A percentile compares a stretch with the other conserved stretches of the same genome.
Conservation (phyloP, 2,113 vertebrate genomes). For the Sarotherodon lohbergeri region DNA sequence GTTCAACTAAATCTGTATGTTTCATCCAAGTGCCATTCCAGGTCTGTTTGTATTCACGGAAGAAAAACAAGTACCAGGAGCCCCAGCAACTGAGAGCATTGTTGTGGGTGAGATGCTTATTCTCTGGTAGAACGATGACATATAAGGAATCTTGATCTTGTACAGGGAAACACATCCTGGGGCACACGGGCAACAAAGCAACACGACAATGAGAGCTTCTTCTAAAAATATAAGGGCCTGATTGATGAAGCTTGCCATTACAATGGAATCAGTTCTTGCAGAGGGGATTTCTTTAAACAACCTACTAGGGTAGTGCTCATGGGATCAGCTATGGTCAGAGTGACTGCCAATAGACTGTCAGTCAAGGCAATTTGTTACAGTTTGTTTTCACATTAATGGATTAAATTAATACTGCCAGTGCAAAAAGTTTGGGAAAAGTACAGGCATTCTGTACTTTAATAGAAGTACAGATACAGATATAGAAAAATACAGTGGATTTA, state of each 20-base stretch:
- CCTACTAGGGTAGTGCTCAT: background rate
- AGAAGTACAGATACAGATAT: background rate
- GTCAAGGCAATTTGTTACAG: background rate
- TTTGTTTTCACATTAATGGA: background rate
- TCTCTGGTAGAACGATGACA: constrained; percentile 40
- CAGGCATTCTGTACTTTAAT: background rate
- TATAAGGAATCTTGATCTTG: constrained; percentile 53
- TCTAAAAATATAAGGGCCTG: constrained; percentile 58
- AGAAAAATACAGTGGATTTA: background rate
- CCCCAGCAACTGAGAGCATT: constrained; percentile 1
- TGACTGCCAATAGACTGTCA: background rate
- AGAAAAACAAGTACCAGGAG: constrained; percentile 31
- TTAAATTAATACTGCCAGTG: background rate
- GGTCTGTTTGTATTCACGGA: constrained; percentile 39
- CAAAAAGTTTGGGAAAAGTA: background rate
- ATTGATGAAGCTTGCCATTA: constrained; percentile 49
- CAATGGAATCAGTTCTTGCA: constrained; percentile 23
- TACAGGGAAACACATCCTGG: constrained; percentile 47
- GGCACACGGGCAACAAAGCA: constrained; percentile 16
- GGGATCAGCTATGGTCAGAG: background rate
- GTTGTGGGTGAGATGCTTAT: constrained; percentile 29
- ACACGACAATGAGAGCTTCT: constrained; percentile 39
- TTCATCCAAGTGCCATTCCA: background rate
- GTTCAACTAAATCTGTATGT: background rate
- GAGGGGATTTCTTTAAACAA: constrained; percentile 15